Base-by-base conservation (phyloP, 2,888 invertebrate species). In the Polyploca ridens region DNA sequence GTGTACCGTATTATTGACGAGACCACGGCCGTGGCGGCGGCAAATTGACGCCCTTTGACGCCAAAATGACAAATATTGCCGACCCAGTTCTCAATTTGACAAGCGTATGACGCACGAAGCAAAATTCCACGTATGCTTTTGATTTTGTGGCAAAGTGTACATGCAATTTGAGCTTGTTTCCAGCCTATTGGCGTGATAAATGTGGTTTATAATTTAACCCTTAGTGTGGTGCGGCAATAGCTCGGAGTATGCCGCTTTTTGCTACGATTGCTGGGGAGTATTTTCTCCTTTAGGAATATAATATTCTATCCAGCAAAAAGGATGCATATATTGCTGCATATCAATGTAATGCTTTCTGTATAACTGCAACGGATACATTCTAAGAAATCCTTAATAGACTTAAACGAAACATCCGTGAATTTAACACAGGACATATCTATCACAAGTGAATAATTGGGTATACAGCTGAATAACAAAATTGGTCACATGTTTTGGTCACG, bases 51-150 rank as follows among this genome's bases (percentile, higher is more conserved):
- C 88, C 84, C 73, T 76, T 81, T 77, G 75, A 80, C 82, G 79
- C 80, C 84, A 81, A 86, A 87, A 84, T 82, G 86, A 86, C 83
- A 85, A 84, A 88, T 84, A 85, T 77, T 74, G 76, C 72, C 84
- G 88, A 86, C 86, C 88, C 78, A 86, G 76, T 87, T 87, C 75
- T 67, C 77, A 61, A 60, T 73, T 72, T 72, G 74, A 76, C 74
- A 71, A 69, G 67, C 72, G 67, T 65, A 72, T 83, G 83, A 85
- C 84, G 82, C 78, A 80, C 74, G 65, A 64, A 19, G 54, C 10
- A 19, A 54, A 54, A 54, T 54, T 54, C 7, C 54, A 64, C 62
- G 68, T 66, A 68, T 82, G 81, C 79, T 6, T 58, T 27, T n/a
- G 10, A n/a, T n/a, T 63, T 57, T 54, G 57, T 16, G 35, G 19